Evolutionary conservation across 1,140 invertebrate species (phyloP).

Genomic region (Acromyrmex echinatior): DNA sequence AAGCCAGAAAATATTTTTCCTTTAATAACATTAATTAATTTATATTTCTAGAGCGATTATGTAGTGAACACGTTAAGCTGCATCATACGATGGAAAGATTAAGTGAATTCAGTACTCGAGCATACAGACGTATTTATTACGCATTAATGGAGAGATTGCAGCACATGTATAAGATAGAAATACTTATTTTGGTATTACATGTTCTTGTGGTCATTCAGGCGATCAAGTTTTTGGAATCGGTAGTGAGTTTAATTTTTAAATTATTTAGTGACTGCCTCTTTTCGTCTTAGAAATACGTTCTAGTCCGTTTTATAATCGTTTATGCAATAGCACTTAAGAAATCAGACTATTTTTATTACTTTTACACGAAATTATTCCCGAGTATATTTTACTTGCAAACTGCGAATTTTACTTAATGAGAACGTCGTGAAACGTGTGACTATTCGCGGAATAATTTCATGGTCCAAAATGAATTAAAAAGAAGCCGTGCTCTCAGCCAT

Average conservation of each 20-base stretch:
- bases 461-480: constrained; percentile 46
- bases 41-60: constrained; percentile 73
- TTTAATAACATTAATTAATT: constrained; percentile 26
- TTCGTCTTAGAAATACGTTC: constrained; percentile 48
- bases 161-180: constrained; percentile 83
- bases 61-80: constrained; percentile 79
- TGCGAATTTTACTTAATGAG: constrained; percentile 56
- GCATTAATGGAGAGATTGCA: constrained; percentile 79
- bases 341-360: constrained; percentile 42
- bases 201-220: constrained; percentile 76
- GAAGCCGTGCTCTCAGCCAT: constrained; percentile 30
- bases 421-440: constrained; percentile 23
- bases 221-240: constrained; percentile 74
- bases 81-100: constrained; percentile 82
- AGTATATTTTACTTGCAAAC: constrained; percentile 53
- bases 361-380: constrained; percentile 43
- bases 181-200: constrained; percentile 79
- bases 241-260: constrained; percentile 74
- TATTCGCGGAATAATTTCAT: constrained; percentile 50
- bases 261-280: constrained; percentile 70
- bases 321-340: constrained; percentile 29
- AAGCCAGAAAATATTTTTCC: background rate
- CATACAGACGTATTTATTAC: constrained; percentile 79
- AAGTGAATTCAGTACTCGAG: constrained; percentile 79
- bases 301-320: constrained; percentile 37